Percentiles rank a stretch among this genome's conserved stretches.
phyloP scores from a whole-genome alignment of 2,113 vertebrate species.

The Heterotis niloticus region DNA sequence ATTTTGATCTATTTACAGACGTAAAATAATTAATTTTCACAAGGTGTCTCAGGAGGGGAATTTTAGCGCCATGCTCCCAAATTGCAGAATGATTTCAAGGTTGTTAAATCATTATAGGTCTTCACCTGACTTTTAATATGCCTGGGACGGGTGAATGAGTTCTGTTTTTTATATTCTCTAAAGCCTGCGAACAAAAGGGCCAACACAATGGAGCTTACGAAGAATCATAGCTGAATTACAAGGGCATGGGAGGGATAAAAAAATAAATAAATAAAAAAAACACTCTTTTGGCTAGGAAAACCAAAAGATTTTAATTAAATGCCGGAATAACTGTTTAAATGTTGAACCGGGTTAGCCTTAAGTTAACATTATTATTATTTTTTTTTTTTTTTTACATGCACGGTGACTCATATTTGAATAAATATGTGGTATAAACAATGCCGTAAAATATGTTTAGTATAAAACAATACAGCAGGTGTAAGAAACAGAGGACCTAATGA shows the following conservation, averaged over 20 bases:
- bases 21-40: slow-evolving; percentile 23
- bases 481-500: no score
- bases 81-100: slow-evolving; percentile 28
- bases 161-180: slow-evolving; percentile 1
- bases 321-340: not conserved
- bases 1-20: slow-evolving; percentile 21
- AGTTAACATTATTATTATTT: no score
- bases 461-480: no score
- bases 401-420: no score
- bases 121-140: slow-evolving; percentile 22
- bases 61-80: slow-evolving; percentile 12
- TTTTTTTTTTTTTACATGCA: no score
- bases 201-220: not conserved
- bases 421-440: no score
- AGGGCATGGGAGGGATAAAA: no score
- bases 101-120: slow-evolving; percentile 25
- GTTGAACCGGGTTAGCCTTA: no score
- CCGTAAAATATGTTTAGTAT: no score
- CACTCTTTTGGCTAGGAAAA: not conserved
- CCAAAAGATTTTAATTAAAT: not conserved
- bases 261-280: not conserved
- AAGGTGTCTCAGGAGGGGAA: not conserved
- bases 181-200: not conserved
- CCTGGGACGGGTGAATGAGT: slow-evolving; percentile 1
- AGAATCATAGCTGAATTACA: not conserved